A percentile compares a stretch with the other conserved stretches of the same genome.
Evolutionary conservation across 2,113 vertebrate species (phyloP).

Genomic region (Cryptotis parvus): DNA sequence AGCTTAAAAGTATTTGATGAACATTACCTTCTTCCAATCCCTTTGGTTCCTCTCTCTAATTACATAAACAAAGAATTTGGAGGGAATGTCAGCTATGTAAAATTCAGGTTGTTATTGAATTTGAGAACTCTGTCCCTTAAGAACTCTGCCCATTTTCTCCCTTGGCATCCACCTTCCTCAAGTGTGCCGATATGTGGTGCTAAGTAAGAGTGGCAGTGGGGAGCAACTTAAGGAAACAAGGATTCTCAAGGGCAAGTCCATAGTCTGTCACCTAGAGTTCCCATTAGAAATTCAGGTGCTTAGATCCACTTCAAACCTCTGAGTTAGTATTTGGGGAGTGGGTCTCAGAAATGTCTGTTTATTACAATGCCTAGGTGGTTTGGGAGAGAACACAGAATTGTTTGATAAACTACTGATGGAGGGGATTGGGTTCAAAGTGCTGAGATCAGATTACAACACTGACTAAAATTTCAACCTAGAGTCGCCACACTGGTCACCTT

Average conservation of each 20-base stretch:
- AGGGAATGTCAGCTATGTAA: not conserved
- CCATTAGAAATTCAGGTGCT: not conserved
- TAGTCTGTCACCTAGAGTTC: not conserved
- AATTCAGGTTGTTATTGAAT: not conserved
- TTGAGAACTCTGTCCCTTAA: not conserved
- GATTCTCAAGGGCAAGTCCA: not conserved
- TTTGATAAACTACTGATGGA: not conserved
- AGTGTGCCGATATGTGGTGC: not conserved
- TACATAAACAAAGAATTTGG: conserved; percentile 12
- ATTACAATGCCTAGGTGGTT: not conserved
- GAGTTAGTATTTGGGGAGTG: not conserved
- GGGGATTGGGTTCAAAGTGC: not conserved
- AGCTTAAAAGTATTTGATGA: conserved; percentile 51
- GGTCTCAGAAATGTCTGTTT: not conserved
- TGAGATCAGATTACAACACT: not conserved
- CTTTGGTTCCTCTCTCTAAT: not conserved
- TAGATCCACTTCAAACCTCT: not conserved
- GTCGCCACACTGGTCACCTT: not conserved
- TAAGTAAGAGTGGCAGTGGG: not conserved
- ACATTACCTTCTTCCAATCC: conserved; percentile 15
- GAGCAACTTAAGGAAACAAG: not conserved
- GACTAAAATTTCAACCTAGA: not conserved
- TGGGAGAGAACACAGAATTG: not conserved
- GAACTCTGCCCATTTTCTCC: not conserved
- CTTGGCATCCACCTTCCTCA: not conserved